A percentile compares a stretch with the other conserved stretches of the same genome.
Conservation (phyloP, 1,140 invertebrate genomes). For the Nephila pilipes region DNA sequence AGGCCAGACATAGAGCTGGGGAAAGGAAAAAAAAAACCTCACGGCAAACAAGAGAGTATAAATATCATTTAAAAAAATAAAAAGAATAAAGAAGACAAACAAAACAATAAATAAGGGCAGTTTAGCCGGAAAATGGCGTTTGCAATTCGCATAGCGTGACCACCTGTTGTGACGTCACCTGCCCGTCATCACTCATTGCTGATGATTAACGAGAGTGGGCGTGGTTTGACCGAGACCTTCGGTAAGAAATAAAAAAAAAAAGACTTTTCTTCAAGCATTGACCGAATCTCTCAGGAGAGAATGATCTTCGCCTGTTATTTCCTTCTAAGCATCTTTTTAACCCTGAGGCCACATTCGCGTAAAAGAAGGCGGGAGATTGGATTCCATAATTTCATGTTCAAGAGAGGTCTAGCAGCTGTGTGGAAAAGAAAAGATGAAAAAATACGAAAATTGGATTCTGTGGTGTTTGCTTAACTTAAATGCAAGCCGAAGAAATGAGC, state of each 20-base stretch:
- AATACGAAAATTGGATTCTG: not conserved
- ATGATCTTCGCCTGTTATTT: constrained; percentile 6
- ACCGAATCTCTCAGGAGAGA: not conserved
- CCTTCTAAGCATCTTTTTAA: constrained; percentile 30
- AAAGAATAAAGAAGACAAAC: constrained; percentile 18
- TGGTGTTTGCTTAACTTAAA: not conserved
- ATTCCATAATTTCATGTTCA: constrained; percentile 30
- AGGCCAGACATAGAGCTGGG: not conserved
- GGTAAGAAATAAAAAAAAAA: constrained; percentile 10
- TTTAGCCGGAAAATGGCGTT: constrained; percentile 50
- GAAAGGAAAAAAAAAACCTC: not conserved
- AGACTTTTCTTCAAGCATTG: not conserved
- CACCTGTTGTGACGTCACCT: constrained; percentile 75
- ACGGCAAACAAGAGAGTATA: constrained; percentile 37
- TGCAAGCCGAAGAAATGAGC: not conserved
- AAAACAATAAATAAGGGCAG: constrained; percentile 66
- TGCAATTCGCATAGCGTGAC: constrained; percentile 47
- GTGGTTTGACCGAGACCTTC: constrained; percentile 67
- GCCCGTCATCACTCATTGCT: constrained; percentile 74
- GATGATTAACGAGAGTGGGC: constrained; percentile 76
- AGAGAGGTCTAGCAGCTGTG: constrained; percentile 32
- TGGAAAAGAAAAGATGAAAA: not conserved
- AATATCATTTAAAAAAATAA: constrained; percentile 17
- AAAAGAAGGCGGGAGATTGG: not conserved
- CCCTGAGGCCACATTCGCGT: not conserved